A percentile compares a stretch with the other conserved stretches of the same genome.
phyloP scores from a whole-genome alignment of 2,797 vertebrate genomes.

The Ctenopoma kingsleyae region DNA sequence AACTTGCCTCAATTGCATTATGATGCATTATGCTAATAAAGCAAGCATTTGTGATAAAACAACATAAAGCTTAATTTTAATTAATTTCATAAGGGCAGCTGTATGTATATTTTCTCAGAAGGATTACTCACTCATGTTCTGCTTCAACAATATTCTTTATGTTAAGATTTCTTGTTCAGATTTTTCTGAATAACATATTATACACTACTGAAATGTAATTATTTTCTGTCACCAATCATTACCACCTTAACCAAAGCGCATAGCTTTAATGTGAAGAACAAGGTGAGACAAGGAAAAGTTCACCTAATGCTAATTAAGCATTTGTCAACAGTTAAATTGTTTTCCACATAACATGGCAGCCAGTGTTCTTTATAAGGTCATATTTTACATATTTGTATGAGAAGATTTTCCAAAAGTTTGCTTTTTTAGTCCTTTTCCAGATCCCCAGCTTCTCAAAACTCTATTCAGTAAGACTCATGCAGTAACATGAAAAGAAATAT shows the following conservation, averaged over 20 bases:
- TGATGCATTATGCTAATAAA: conserved; percentile 4
- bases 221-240: background rate
- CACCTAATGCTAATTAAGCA: background rate
- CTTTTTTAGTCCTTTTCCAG: conserved; percentile 27
- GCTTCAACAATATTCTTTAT: too few relatives aligned
- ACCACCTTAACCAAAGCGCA: background rate
- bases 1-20: conserved; percentile 43
- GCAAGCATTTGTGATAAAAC: background rate
- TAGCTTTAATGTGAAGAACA: too few relatives aligned
- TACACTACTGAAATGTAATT: background rate
- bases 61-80: too few relatives aligned
- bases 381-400: background rate
- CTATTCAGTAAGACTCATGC: conserved; percentile 47
- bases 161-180: too few relatives aligned
- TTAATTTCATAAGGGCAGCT: too few relatives aligned
- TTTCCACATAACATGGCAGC: background rate
- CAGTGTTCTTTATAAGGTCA: background rate
- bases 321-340: background rate
- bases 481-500: conserved; percentile 46
- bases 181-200: background rate
- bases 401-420: conserved; percentile 6
- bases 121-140: too few relatives aligned
- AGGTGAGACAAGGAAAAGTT: background rate
- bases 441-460: conserved; percentile 21
- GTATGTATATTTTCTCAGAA: too few relatives aligned